Evolutionary conservation across 2,797 vertebrate species (phyloP).

Genomic region (Alfaro cultratus): DNA sequence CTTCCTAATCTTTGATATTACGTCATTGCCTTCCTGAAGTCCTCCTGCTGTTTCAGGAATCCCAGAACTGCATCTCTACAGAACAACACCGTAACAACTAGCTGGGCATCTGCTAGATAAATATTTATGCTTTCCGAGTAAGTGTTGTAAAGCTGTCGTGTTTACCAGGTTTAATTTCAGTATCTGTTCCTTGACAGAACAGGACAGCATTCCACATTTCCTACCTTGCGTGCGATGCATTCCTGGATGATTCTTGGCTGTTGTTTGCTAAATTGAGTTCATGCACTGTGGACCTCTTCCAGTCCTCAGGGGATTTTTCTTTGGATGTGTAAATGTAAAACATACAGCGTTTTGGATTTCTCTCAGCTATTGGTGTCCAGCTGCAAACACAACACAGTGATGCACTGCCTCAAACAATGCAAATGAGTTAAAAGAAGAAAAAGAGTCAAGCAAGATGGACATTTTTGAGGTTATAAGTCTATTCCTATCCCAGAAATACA

Average conservation of each 20-base stretch:
- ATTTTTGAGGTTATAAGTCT: conserved; percentile 16
- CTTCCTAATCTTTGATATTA: conserved; percentile 54
- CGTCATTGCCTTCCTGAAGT: conserved; percentile 36
- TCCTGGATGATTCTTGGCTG: conserved; percentile 63
- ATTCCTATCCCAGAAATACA: conserved; percentile 26
- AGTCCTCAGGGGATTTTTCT: conserved; percentile 41
- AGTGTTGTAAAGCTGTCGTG: conserved; percentile 38
- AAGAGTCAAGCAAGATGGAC: conserved; percentile 6
- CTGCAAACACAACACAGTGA: conserved; percentile 39
- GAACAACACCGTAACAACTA: conserved; percentile 20
- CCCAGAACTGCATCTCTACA: conserved; percentile 14
- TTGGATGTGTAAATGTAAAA: conserved; percentile 52
- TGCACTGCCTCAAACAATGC: conserved; percentile 42
- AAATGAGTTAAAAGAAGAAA: conserved; percentile 17
- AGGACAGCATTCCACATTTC: conserved; percentile 61
- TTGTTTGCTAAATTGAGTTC: conserved; percentile 67
- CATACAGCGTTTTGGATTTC: conserved; percentile 33
- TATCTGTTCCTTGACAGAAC: conserved; percentile 56
- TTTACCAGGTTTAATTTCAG: conserved; percentile 50
- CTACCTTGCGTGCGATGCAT: conserved; percentile 69
- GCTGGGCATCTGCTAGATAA: conserved; percentile 15
- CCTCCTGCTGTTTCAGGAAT: conserved; percentile 37
- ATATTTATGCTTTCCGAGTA: conserved; percentile 36
- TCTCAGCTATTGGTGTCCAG: conserved; percentile 32
- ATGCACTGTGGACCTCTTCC: conserved; percentile 51